phyloP scores from a whole-genome alignment of 2,888 invertebrate genomes.

The Eudasyphora cyanicolor region DNA sequence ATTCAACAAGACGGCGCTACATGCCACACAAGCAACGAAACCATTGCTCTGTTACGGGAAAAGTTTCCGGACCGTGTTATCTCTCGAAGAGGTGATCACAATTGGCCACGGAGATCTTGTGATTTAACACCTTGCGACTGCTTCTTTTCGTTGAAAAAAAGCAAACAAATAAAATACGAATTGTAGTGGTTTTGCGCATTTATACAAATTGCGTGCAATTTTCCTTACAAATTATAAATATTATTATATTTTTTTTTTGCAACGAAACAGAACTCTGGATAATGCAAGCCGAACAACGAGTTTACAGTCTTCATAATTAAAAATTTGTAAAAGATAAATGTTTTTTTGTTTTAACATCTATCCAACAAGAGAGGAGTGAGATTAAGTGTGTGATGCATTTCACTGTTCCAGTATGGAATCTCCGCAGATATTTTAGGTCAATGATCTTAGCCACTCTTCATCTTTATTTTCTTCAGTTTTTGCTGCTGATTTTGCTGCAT shows the following conservation, averaged over 20 bases:
- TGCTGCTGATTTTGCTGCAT: too few species aligned
- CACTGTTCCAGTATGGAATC: not conserved
- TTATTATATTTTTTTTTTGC: not conserved
- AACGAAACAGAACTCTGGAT: not conserved
- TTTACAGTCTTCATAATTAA: conserved; percentile 19
- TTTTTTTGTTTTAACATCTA: conserved; percentile 31
- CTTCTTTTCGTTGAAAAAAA: too few species aligned
- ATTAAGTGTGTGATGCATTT: not conserved
- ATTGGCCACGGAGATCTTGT: too few species aligned
- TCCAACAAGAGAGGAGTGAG: not conserved
- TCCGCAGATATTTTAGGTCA: conserved; percentile 5
- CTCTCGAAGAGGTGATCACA: too few species aligned
- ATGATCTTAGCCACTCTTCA: conserved; percentile 12
- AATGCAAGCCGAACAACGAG: not conserved
- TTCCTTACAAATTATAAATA: not conserved
- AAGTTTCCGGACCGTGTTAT: too few species aligned
- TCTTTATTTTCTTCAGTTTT: not conserved
- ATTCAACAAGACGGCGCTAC: too few species aligned
- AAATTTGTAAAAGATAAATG: conserved; percentile 55
- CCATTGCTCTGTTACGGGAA: too few species aligned
- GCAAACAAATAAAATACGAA: too few species aligned
- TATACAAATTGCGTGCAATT: conserved; percentile 14
- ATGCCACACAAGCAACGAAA: too few species aligned
- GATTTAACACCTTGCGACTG: too few species aligned
- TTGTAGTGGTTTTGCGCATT: not conserved